A percentile compares a stretch with the other conserved stretches of the same genome.
Evolutionary conservation across 2,888 invertebrate genomes (phyloP).

Genomic region (Macaria notata): DNA sequence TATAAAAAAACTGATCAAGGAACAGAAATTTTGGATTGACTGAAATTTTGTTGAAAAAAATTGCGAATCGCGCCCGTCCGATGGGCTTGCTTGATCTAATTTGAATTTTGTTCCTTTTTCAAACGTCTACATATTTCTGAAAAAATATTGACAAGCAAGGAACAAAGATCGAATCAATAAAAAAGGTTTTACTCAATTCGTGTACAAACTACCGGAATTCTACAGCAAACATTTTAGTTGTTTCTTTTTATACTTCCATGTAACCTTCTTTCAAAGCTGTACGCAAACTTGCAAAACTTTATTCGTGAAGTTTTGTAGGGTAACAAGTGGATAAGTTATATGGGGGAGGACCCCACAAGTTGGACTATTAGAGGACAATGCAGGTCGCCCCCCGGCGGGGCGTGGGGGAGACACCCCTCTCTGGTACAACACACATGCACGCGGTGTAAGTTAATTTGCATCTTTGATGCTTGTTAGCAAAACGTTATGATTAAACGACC

Average conservation of each 20-base stretch:
- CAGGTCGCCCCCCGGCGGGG: constrained; percentile 52
- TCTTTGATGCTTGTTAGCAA: constrained; percentile 49
- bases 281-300: constrained; percentile 18
- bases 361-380: constrained; percentile 66
- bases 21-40: constrained; percentile 68
- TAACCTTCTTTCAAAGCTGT: constrained; percentile 27
- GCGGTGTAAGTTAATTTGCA: constrained; percentile 69
- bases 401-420: constrained; percentile 49
- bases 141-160: constrained; percentile 36
- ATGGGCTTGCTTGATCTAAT: constrained; percentile 62
- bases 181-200: constrained; percentile 12
- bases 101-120: constrained; percentile 60
- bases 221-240: too few relatives aligned
- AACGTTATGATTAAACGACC: constrained; percentile 11
- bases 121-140: constrained; percentile 40
- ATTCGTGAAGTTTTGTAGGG: constrained; percentile 39
- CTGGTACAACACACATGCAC: constrained; percentile 30
- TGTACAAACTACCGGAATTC: too few relatives aligned
- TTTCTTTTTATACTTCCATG: background rate
- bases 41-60: constrained; percentile 72
- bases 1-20: constrained; percentile 46
- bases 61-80: constrained; percentile 64
- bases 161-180: constrained; percentile 5
- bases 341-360: constrained; percentile 55
- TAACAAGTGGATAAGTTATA: constrained; percentile 52